Evolutionary conservation across 2,888 invertebrate species (phyloP), one percentile per base, ranked within the genome.

Genomic region (Steinernema hermaphroditum): DNA sequence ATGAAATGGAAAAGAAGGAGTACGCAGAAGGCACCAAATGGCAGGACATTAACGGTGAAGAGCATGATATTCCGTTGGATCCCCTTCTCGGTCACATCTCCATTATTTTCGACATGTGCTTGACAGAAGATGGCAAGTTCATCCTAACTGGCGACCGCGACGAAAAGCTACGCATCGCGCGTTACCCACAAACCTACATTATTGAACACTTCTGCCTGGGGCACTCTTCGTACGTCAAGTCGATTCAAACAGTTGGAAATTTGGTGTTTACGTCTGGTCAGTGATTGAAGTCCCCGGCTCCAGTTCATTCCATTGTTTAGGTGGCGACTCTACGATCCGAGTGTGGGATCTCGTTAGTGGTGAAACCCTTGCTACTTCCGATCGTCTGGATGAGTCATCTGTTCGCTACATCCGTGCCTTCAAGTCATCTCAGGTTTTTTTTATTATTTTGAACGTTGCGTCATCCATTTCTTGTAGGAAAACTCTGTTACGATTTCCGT

Each of bases 121-220:
- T 83, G 68, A 75, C 77, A 27, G 50, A 72, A 1, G 75, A 77
- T 29, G 77, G 76, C 19, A 74, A 75, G 24, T 74, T 71, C 43
- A 54, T 83, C 0, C 44, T 81, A 8, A 77, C 78, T 71, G 78
- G 80, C 6, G 83, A 83, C 62, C 70, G 83, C 37, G 83, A 83
- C 68, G 83, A 83, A 73, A 83, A 83, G 75, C 68, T 83, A 22
- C 75, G 82, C 54, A 73, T 81, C n/a, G 72, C 77, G 41, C 69
- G 80, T 14, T 82, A 81, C 74, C 82, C 82, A 8, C 71, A 79
- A 68, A 79, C 80, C 12, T 76, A 70, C 72, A 76, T 80, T 19
- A 77, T 81, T 41, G 77, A 80, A 27, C 68, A 74, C 9, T 78
- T 76, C 74, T 77, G 76, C n/a, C 76, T 81, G 6, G 81, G 81